Percentiles rank a stretch among this genome's conserved stretches.
These are phyloP conservation scores for Isichthys henryi DNA, from an alignment of 2,113 vertebrate species.

Conservation along the genomic window DNA sequence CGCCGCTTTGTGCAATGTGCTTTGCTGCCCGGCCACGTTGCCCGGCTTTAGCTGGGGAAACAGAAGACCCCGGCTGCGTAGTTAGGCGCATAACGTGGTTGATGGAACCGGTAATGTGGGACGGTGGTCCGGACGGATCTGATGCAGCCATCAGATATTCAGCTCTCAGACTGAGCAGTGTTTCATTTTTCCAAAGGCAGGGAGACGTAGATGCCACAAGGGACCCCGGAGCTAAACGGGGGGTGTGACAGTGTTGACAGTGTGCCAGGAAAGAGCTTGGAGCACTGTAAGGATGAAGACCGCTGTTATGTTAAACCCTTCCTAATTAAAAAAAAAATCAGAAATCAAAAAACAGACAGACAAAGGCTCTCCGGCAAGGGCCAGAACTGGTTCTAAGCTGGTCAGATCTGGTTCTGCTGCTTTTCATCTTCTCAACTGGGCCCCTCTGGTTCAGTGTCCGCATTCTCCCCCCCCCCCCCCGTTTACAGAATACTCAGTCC, in stretches of 20 bases:
- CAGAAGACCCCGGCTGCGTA: slow-evolving; percentile 46
- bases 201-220: neutral
- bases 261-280: slow-evolving; percentile 21
- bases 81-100: slow-evolving; percentile 34
- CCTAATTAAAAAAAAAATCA: slow-evolving; percentile 47
- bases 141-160: slow-evolving; percentile 35
- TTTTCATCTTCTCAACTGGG: slow-evolving; percentile 45
- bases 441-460: slow-evolving; percentile 39
- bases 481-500: slow-evolving; percentile 20
- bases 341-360: slow-evolving; percentile 47
- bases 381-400: slow-evolving; percentile 60
- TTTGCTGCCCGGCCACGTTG: slow-evolving; percentile 70
- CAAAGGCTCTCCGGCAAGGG: slow-evolving; percentile 35
- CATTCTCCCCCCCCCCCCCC: slow-evolving; percentile 31
- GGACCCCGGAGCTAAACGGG: slow-evolving; percentile 37
- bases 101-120: slow-evolving; percentile 35
- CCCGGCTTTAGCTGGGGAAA: slow-evolving; percentile 55
- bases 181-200: slow-evolving; percentile 22
- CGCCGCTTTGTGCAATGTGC: slow-evolving; percentile 61
- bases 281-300: slow-evolving; percentile 37
- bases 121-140: slow-evolving; percentile 21
- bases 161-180: slow-evolving; percentile 24
- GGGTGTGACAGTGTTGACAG: slow-evolving; percentile 33
- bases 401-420: slow-evolving; percentile 61
- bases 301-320: slow-evolving; percentile 48